Percentiles rank a stretch among this genome's conserved stretches.
These are phyloP conservation scores for Lutraria rhynchaena DNA, from an alignment of 1,140 invertebrate genomes.

Conservation along the genomic window DNA sequence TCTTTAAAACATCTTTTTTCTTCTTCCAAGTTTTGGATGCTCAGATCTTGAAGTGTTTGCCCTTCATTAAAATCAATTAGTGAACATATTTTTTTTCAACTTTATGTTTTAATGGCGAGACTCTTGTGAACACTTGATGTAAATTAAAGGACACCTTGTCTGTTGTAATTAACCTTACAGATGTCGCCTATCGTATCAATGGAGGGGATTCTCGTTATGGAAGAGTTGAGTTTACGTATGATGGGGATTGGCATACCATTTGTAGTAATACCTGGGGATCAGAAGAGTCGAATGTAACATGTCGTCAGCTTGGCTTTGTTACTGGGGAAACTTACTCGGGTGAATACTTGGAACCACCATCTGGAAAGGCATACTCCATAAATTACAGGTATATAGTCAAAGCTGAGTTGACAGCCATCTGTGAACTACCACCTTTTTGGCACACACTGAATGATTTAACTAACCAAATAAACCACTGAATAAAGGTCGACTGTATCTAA, in stretches of 20 bases:
- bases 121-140: too few species aligned
- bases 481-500: too few species aligned
- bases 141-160: too few species aligned
- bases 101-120: not conserved
- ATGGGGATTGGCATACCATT: constrained; percentile 69
- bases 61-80: not conserved
- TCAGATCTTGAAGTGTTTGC: too few species aligned
- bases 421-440: too few species aligned
- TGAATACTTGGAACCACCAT: constrained; percentile 27
- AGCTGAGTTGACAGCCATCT: too few species aligned
- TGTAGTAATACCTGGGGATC: constrained; percentile 67
- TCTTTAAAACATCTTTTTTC: too few species aligned
- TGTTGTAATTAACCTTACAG: too few species aligned
- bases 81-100: not conserved
- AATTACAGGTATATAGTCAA: constrained; percentile 52
- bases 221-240: constrained; percentile 68
- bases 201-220: constrained; percentile 64
- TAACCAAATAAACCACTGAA: too few species aligned
- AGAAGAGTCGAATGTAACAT: constrained; percentile 71
- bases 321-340: constrained; percentile 67
- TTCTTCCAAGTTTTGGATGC: too few species aligned
- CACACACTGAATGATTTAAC: too few species aligned
- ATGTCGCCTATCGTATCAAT: constrained; percentile 30
- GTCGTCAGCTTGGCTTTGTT: constrained; percentile 63
- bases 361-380: constrained; percentile 32